Evolutionary conservation across 2,113 vertebrate species (phyloP).

Genomic region (Forbesichthys agassizii): DNA sequence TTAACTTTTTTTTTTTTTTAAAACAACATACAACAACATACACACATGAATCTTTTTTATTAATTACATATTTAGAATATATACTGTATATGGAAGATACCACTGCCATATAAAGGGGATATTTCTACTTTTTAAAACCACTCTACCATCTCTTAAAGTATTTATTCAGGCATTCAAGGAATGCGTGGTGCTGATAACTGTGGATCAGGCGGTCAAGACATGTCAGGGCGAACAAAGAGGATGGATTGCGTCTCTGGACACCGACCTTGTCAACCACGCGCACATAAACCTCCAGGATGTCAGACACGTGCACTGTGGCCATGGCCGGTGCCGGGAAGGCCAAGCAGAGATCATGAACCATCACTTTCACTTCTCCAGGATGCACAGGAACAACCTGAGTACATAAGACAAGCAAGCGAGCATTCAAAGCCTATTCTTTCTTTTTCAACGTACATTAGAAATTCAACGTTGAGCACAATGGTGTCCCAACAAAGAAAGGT

Average conservation of each 20-base stretch:
- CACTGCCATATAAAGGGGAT: too few species aligned
- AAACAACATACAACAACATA: background rate
- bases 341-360: conserved; percentile 93
- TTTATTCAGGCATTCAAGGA: conserved; percentile 12
- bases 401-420: conserved; percentile 5
- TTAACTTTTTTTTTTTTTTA: too few species aligned
- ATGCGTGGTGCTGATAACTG: conserved; percentile 30
- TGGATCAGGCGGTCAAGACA: conserved; percentile 22
- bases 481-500: background rate
- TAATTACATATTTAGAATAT: too few species aligned
- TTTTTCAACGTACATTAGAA: background rate
- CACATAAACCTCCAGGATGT: conserved; percentile 88
- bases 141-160: background rate
- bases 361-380: conserved; percentile 79
- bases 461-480: background rate
- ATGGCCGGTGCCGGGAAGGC: conserved; percentile 84
- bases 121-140: background rate
- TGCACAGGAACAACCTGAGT: conserved; percentile 84
- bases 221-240: background rate
- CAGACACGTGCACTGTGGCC: conserved; percentile 82
- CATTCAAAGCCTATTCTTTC: background rate
- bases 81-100: too few species aligned
- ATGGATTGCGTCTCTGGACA: conserved; percentile 32
- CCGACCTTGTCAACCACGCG: conserved; percentile 95
- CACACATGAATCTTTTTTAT: too few species aligned